Base-by-base conservation (phyloP, 2,113 vertebrate species). In the Dryoscopus gambensis region DNA sequence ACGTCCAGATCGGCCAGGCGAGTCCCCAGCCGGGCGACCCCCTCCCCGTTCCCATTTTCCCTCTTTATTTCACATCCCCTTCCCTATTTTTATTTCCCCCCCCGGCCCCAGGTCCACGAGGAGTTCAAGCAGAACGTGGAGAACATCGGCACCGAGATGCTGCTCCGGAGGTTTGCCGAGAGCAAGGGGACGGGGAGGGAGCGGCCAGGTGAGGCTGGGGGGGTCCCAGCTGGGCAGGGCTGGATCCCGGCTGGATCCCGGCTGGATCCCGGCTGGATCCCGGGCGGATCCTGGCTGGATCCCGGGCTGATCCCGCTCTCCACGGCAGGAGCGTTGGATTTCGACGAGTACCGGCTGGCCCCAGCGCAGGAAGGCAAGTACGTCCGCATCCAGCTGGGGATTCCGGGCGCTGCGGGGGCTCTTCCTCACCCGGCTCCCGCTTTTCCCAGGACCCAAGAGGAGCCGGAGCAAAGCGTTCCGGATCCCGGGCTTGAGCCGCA, bases 61-160 rank as follows among this genome's bases (percentile, higher is more conserved):
- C 30, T 10, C 33, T 4, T 12, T 15, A 15, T 47, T 56, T 35
- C 53, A 9, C 5, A 3, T 4, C 28, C 17, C 2, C 5, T 13
- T 18, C 9, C 13, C 1, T 3, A 2, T 25, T 30, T 28, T 21
- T 10, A 14, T 7, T 19, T 11, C 8, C 8, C 18, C 19, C 18
- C 44, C 18, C 18, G 4, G n/a, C n/a, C 2, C 6, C 89, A 99
- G 99, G 99, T 99, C 3, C 99, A 99, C 1, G 99, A 99, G 93
- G 99, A 99, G 30, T 99, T 99, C 95, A 99, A 99, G 95, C 99
- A 99, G 93, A 99, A 99, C 24, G 98, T 99, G 94, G 99, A 99
- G 92, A 99, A 99, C 93, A 98, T 99, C 11, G 98, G 98, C 37
- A 98, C 99, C 13, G 98, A 99, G 44, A 98, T 98, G 90, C 98